Base-by-base conservation (phyloP, 2,113 vertebrate species). In the Hyla sarda region DNA sequence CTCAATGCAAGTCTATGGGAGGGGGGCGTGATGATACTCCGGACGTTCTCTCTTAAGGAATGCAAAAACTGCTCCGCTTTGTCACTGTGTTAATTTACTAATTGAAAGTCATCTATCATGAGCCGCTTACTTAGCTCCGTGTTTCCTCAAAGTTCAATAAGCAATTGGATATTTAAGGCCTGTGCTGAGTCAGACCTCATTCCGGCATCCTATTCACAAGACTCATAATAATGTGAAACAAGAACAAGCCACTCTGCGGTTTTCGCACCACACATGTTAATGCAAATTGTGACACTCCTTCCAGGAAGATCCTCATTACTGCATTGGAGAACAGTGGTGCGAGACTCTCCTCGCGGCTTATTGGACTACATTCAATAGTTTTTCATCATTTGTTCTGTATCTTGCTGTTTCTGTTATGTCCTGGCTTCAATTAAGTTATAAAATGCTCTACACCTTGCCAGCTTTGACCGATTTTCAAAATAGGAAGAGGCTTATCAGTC, bases 101-200 rank as follows among this genome's bases (percentile, higher is more conserved):
- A 86, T 72, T 86, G 76, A 60, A 86, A 23, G 76, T 48, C 34
- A 73, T 86, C 84, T 71, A 19, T 86, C 74, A 73, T 80, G 21
- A 71, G 48, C 14, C 84, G 73, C 62, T 86, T 79, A 67, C 74
- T 45, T 32, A 45, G 77, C 76, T 81, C 34, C 12, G 16, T 77
- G 47, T 72, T 54, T 60, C 21, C 47, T 13, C 34, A 30, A 47
- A 56, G 65, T 73, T 81, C 84, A 86, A 86, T 86, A 73, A 54
- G 65, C 76, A 58, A 56, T 54, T 86, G 56, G 45, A 78, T 78
- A 78, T 85, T 58, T 73, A 72, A 58, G 65, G 47, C 41, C 23
- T 34, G 48, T 86, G 84, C 76, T 86, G 84, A 86, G 32, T 86
- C 84, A 81, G 76, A 54, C n/a, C 65, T 32, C 30, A 25, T 86